Base-by-base conservation (phyloP, 2,113 vertebrate species). In the Lichenostomus cassidix region DNA sequence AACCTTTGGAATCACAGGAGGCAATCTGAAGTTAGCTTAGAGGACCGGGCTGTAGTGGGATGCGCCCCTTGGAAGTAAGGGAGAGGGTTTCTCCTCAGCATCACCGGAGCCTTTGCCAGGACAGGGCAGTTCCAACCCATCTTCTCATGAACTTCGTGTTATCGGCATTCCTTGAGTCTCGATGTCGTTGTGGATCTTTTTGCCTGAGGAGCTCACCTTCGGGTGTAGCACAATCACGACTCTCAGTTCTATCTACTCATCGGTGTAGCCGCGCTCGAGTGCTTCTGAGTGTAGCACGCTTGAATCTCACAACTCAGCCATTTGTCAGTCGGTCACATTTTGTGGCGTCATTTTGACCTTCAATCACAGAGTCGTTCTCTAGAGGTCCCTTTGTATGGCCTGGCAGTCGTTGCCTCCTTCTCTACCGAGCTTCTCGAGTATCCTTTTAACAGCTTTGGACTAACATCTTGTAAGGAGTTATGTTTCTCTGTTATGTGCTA, bases 181-280 rank as follows among this genome's bases (percentile, higher is more conserved):
- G 5, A 14, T 5, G 9, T 42, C 16, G 8, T n/a, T 5, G 1
- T 28, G 16, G 7, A 28, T 35, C 41, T 58, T 17, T 46, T 58
- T 2, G 3, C 31, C 13, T 0, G 0, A 56, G 52, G 31, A 74
- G 23, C 53, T 31, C 3, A 2, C 31, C 23, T 44, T 56, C 0
- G 1, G 23, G 13, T 56, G 31, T n/a, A 13, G 23, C 0, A 0
- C 0, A 2, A 28, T 16, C 1, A 3, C 41, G 52, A 12, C 17
- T 44, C 41, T 21, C 12, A 15, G 6, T 73, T 73, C 41, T 55
- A 20, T 16, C 39, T 42, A 2, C 39, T 42, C 12, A 2, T 55
- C 1, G 5, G 27, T 9, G 1, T 4, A 44, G 62, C 28, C 1
- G 5, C 13, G 1, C 31, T 31, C 1, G 20, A 63, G 39, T 2